phyloP scores from a whole-genome alignment of 2,797 vertebrate genomes.

The Platalea minor region DNA sequence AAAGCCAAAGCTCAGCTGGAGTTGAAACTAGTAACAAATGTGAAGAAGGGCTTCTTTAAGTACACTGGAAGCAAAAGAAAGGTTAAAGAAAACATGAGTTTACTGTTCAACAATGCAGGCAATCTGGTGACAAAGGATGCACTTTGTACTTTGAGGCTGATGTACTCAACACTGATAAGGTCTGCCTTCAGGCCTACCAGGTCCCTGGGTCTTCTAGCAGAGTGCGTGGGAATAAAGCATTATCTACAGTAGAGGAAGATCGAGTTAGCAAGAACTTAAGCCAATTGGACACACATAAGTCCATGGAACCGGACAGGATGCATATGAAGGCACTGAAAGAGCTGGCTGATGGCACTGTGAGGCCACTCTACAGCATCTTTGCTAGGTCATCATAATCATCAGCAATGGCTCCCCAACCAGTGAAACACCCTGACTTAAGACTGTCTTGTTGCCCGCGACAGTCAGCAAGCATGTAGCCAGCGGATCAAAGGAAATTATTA shows the following conservation, averaged over 20 bases:
- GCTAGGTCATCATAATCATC: neutral
- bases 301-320: neutral
- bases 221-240: neutral
- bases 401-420: fast-evolving
- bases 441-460: neutral
- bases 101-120: neutral
- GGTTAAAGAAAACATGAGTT: neutral
- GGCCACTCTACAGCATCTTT: neutral
- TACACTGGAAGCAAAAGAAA: neutral
- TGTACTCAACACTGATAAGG: neutral
- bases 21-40: neutral
- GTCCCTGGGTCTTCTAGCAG: neutral
- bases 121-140: neutral
- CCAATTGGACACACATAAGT: neutral
- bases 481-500: neutral
- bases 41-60: neutral
- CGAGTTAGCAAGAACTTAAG: neutral
- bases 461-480: neutral
- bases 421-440: neutral
- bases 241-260: neutral
- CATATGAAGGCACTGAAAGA: neutral
- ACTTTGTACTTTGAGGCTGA: neutral
- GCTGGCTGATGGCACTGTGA: neutral
- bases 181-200: neutral
- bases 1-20: neutral